Conservation (phyloP, 1,140 invertebrate genomes). For the Euglossa dilemma region DNA sequence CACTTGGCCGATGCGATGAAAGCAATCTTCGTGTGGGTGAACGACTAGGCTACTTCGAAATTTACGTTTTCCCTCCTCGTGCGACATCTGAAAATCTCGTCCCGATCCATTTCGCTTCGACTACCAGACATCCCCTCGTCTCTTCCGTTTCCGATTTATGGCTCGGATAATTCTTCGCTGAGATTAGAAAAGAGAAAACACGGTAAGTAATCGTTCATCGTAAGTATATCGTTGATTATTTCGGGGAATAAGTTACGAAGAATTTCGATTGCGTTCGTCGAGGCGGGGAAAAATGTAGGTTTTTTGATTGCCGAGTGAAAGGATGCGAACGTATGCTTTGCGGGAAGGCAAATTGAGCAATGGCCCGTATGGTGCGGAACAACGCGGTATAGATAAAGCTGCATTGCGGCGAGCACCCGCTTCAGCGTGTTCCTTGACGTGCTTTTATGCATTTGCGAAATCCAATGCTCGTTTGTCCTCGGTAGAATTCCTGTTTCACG, state of each 20-base stretch:
- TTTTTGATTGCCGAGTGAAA: background rate
- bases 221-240: too few relatives aligned
- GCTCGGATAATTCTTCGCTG: background rate
- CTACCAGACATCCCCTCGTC: background rate
- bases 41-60: background rate
- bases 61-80: background rate
- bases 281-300: background rate
- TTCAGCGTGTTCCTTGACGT: conserved; percentile 9
- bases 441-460: background rate
- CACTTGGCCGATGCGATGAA: too few relatives aligned
- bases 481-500: background rate
- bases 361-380: conserved; percentile 45
- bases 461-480: background rate
- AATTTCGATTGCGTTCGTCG: too few relatives aligned
- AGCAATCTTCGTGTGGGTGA: background rate
- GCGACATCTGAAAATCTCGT: background rate
- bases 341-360: conserved; percentile 12
- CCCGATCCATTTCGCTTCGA: background rate
- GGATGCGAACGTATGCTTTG: background rate
- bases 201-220: background rate
- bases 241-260: too few relatives aligned
- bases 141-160: background rate
- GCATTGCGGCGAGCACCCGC: conserved; percentile 57
- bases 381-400: conserved; percentile 62
- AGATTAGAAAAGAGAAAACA: background rate